Base-by-base conservation (phyloP, 2,113 vertebrate genomes). In the Stigmatopora nigra region DNA sequence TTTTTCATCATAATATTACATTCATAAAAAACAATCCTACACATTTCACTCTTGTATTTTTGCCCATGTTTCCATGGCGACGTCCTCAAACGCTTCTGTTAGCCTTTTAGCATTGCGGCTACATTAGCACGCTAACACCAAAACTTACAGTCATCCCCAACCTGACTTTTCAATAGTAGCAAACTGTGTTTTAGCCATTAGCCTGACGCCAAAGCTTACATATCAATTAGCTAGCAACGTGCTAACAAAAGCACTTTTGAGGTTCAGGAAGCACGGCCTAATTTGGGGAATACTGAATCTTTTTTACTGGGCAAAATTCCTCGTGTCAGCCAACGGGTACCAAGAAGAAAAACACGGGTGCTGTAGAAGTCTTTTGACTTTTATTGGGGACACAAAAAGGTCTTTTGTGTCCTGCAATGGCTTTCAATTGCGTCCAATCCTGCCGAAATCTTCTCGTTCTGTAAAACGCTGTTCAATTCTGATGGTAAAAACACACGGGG, bases 361-460 rank as follows among this genome's bases (percentile, higher is more conserved):
- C 68, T 69, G 22, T 61, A 63, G 38, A 72, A 81, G 76, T 71
- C 72, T 65, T 68, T 56, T 56, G 31, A 31, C 83, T 51, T 77
- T 53, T 59, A 73, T 83, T 80, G 68, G 62, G 45, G 9, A 13
- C 38, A 49, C 69, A 88, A 86, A 89, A 87, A 80, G 77, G 64
- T 58, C 44, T 79, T 79, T 82, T 86, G 25, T 56, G 1, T 3
- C 51, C n/a, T 22, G 87, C 80, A 31, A 31, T 3, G 25, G 25
- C 25, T 31, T 31, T 31, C 2, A 31, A 31, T 31, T 31, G 25
- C 25, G 25, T 31, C 25, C 25, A 31, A 31, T 31, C 25, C 25
- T 41, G 38, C 38, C 38, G 6, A 41, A 2, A 41, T 41, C 9
- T 41, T 1, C 9, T 2, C 14, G 20, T 25, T 55, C 6, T 7